Evolutionary conservation across 30 jellyfish, hydroid and myxozoan species (phyloP), one percentile per base, ranked within the genome.

Genomic region (Hydractinia symbiolongicarpus): DNA sequence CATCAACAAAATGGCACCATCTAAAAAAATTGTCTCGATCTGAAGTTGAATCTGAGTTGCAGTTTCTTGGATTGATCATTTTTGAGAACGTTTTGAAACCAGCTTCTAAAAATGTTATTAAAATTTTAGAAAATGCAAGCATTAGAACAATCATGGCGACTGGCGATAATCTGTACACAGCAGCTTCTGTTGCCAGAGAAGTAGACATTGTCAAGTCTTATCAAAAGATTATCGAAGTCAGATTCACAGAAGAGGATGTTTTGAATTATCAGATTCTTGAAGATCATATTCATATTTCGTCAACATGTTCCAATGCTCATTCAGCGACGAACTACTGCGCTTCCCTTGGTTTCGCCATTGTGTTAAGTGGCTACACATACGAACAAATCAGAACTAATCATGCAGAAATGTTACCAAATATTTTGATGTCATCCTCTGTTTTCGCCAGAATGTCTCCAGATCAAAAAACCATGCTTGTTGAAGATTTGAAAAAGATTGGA

Each of bases 361-460:
- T 62, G 14, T 13, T 77, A 64, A 55, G 87, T 7, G 95, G 95
- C 30, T 77, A 67, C 5, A 17, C 80, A 7, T 68, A 54, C 51
- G 82, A 67, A 51, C 52, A 53, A 30, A 44, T 85, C 5, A 60
- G 70, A 52, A 50, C 69, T 17, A 55, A 79, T 17, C 5, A 62
- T 61, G 69, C 79, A 51, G 62, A 40, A 5, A 8, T 66, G 8
- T 54, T 60, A 20, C 72, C 57, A 6, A 58, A 56, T 19, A 54
- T 85, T 50, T 57, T 85, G 50, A 44, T 85, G 44, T 4, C 70
- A 11, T 60, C 81, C 5, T 55, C 67, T 44, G 88, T 85, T 11
- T 85, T 64, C 80, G 93, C 91, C 6, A 70, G 95, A 51, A 85
- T 79, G 91, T 4, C 86, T 13, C 95, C 95, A 5, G 93, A 79